phyloP scores from a whole-genome alignment of 2,797 vertebrate species.

The Myripristis jacobus region DNA sequence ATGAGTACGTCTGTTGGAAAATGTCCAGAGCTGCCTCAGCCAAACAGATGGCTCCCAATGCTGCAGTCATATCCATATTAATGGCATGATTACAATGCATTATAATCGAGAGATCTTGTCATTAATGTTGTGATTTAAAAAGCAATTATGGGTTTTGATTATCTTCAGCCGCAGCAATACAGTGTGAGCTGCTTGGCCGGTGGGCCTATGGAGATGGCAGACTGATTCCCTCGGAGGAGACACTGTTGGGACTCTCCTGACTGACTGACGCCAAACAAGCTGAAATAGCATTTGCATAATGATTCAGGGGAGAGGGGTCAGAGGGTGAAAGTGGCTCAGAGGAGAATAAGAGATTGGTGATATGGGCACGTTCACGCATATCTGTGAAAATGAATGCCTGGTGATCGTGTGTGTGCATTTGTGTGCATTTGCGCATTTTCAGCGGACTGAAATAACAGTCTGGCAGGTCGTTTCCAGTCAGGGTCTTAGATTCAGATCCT shows the following conservation, averaged over 20 bases:
- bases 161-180: constrained; percentile 67
- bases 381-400: constrained; percentile 1
- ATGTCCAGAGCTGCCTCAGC: constrained; percentile 59
- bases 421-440: constrained; percentile 14
- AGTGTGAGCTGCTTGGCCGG: constrained; percentile 56
- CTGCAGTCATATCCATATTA: constrained; percentile 83
- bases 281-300: constrained; percentile 71
- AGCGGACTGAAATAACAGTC: neutral
- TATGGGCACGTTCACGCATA: neutral
- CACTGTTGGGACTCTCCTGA: constrained; percentile 67
- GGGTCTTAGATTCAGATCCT: no score
- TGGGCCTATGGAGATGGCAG: constrained; percentile 64
- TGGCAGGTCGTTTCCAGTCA: neutral
- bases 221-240: constrained; percentile 76
- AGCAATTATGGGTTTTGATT: constrained; percentile 85
- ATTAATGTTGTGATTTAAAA: constrained; percentile 85
- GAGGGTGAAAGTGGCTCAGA: constrained; percentile 8
- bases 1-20: constrained; percentile 72
- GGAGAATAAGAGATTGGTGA: constrained; percentile 25
- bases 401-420: constrained; percentile 11
- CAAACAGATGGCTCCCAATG: constrained; percentile 81
- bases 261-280: constrained; percentile 79
- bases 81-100: constrained; percentile 83
- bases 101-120: constrained; percentile 82
- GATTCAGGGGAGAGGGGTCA: constrained; percentile 44